Evolutionary conservation across 2,797 vertebrate species (phyloP), one percentile per base, ranked within the genome.

Genomic region (Silurus aristotelis): DNA sequence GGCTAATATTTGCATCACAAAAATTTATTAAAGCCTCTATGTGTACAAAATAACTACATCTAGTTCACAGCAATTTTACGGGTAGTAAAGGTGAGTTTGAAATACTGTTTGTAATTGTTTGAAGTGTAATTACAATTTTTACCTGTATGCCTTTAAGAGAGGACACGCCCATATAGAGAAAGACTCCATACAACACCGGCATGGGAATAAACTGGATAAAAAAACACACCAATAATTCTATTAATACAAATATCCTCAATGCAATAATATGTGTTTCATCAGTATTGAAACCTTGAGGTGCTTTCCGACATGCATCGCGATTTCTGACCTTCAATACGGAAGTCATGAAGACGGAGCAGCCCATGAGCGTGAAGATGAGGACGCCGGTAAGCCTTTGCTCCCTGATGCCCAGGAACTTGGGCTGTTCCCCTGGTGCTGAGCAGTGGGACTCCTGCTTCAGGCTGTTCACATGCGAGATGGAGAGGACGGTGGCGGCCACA

Each of bases 131-230:
- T 2, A 38, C n/a, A 38, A 38, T 38, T 20, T 75, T 52, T 71
- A 96, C 98, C 97, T 99, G 98, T 82, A 99, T 99, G 92, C 97
- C 98, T 94, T 95, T 98, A 83, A 99, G 91, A 52, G 98, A 99
- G 70, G 97, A 99, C 87, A 93, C 97, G 10, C 98, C 98, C 98
- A 99, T 99, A 89, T 99, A 99, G 90, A 99, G 97, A 91, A 99
- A 99, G 86, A 99, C 98, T 60, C 97, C 98, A 46, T 99, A 99
- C 0, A 99, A 94, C 88, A 99, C 97, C 0, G 98, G 97, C 98
- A 99, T 99, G 48, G 98, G 98, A 93, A 99, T 99, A 93, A 98
- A 97, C 98, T 99, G 91, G 0, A 86, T 77, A 83, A 10, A 89
- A 89, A 73, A 6, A 80, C 9, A 70, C 63, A 70, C 20, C 15